Evolutionary conservation across 2,113 vertebrate species (phyloP).

Genomic region (Odobenus rosmarus): DNA sequence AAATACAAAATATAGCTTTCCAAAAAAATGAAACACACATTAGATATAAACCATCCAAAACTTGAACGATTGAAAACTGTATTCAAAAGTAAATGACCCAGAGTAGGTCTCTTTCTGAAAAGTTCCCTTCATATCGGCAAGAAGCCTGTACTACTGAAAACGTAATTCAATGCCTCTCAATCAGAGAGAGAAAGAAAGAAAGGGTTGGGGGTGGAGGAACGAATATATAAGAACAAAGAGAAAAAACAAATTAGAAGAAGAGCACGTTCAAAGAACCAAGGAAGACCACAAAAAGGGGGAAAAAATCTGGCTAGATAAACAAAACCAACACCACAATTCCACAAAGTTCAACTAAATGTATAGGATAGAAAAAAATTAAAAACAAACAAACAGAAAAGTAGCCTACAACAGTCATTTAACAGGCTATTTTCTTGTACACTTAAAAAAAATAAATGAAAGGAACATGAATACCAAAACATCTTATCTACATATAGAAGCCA

Average conservation of each 20-base stretch:
- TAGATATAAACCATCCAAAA: constrained; percentile 94
- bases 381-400: constrained; percentile 73
- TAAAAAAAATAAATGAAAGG: constrained; percentile 76
- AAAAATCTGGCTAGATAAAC: constrained; percentile 68
- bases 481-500: constrained; percentile 69
- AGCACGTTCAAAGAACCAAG: constrained; percentile 67
- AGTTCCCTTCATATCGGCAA: constrained; percentile 92
- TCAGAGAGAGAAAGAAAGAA: constrained; percentile 84
- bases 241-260: constrained; percentile 62
- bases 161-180: constrained; percentile 88
- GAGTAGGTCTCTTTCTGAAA: constrained; percentile 91
- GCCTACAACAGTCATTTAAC: constrained; percentile 77
- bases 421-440: constrained; percentile 80
- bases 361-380: constrained; percentile 58
- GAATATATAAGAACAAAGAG: constrained; percentile 67
- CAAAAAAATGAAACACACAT: constrained; percentile 93
- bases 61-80: constrained; percentile 91
- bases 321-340: constrained; percentile 81
- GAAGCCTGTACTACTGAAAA: constrained; percentile 92
- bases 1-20: constrained; percentile 94
- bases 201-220: constrained; percentile 67
- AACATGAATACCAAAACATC: constrained; percentile 74
- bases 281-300: constrained; percentile 52
- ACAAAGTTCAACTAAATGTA: constrained; percentile 80
- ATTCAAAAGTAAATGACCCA: constrained; percentile 90